Evolutionary conservation across 1,140 invertebrate species (phyloP).

Genomic region (Phthorimaea operculella): DNA sequence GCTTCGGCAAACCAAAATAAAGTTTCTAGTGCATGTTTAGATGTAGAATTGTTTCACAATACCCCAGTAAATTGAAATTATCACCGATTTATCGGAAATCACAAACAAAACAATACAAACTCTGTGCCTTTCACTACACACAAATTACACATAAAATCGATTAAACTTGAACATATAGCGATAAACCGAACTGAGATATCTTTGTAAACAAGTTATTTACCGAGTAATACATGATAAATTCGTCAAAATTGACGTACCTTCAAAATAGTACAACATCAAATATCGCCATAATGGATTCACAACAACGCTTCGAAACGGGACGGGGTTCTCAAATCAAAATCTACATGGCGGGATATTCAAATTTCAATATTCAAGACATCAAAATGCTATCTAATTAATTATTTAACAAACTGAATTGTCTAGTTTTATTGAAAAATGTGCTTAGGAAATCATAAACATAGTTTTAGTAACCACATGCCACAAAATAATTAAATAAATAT

Average conservation of each 20-base stretch:
- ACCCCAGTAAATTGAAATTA: conserved; percentile 46
- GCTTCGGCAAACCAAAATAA: background rate
- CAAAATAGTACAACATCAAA: conserved; percentile 68
- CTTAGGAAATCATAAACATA: too few relatives aligned
- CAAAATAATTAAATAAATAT: background rate
- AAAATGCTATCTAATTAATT: too few relatives aligned
- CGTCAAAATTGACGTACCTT: conserved; percentile 68
- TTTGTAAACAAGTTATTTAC: conserved; percentile 6
- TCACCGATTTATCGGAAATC: conserved; percentile 59
- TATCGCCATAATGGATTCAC: conserved; percentile 69
- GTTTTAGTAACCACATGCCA: background rate
- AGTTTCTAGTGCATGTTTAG: background rate
- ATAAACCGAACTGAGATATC: background rate
- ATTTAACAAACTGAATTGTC: too few relatives aligned
- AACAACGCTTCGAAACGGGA: conserved; percentile 63
- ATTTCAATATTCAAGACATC: background rate
- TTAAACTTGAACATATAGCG: conserved; percentile 14
- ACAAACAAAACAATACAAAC: conserved; percentile 67
- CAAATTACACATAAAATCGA: conserved; percentile 25
- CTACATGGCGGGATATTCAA: conserved; percentile 48
- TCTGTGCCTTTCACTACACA: conserved; percentile 55
- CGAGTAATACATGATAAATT: conserved; percentile 52
- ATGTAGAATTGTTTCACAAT: conserved; percentile 10
- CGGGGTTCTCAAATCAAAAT: conserved; percentile 61
- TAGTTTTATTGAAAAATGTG: too few relatives aligned